Evolutionary conservation across 2,888 invertebrate genomes (phyloP).

Genomic region (Parochlus steinenii): DNA sequence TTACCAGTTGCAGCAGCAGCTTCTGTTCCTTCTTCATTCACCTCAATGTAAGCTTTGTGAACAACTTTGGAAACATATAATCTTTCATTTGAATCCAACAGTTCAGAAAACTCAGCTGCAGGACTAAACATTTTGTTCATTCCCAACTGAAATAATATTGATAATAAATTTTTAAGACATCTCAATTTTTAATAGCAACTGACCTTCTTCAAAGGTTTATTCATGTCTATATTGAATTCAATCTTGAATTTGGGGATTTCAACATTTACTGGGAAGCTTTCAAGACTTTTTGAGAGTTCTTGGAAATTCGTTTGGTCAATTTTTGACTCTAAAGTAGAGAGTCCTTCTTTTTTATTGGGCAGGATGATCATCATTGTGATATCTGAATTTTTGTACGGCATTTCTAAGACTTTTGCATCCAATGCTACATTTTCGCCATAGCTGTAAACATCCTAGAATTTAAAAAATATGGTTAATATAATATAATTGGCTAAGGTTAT

Average conservation of each 20-base stretch:
- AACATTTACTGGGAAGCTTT: conserved; percentile 37
- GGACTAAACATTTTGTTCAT: conserved; percentile 40
- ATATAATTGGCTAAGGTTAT: too few relatives aligned
- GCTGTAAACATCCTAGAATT: too few relatives aligned
- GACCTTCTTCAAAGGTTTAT: conserved; percentile 39
- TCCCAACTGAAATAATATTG: conserved; percentile 37
- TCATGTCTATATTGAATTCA: conserved; percentile 45
- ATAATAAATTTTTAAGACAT: too few relatives aligned
- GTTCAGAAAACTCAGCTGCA: conserved; percentile 40
- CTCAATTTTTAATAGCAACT: conserved; percentile 15
- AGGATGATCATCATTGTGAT: conserved; percentile 53
- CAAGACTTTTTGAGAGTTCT: conserved; percentile 31
- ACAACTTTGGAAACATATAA: conserved; percentile 47
- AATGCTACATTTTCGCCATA: conserved; percentile 28
- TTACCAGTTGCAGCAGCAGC: conserved; percentile 67
- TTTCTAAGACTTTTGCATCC: conserved; percentile 39
- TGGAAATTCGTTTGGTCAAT: conserved; percentile 36
- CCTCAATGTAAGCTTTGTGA: conserved; percentile 66
- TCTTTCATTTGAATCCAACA: conserved; percentile 31
- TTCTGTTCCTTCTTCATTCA: conserved; percentile 67
- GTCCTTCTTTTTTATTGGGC: conserved; percentile 45
- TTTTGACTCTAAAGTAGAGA: conserved; percentile 39
- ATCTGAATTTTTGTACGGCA: conserved; percentile 47
- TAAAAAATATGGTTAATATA: too few relatives aligned
- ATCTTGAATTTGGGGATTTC: conserved; percentile 59